Percentiles rank a stretch among this genome's conserved stretches.
These are phyloP conservation scores for Trididemnum nubilum DNA, from an alignment of 23 tunicate species.

Conservation along the genomic window DNA sequence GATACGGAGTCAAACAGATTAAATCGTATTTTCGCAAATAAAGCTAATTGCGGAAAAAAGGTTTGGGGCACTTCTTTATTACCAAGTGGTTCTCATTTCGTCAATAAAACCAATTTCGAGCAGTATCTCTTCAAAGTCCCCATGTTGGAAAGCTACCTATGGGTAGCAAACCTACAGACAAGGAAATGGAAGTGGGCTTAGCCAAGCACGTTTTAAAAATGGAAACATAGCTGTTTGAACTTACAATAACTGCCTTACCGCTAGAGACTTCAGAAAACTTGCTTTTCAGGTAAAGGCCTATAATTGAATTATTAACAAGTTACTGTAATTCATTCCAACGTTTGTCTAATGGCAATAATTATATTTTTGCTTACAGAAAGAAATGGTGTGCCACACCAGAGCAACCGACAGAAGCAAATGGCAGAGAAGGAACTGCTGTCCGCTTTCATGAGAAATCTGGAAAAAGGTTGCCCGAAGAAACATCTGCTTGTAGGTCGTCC, in stretches of 20 bases:
- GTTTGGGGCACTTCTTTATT: neutral
- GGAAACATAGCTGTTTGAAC: neutral
- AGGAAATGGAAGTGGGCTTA: neutral
- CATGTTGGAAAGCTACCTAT: neutral
- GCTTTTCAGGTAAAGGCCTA: neutral
- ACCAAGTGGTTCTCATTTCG: too few relatives aligned
- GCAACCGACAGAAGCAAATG: neutral
- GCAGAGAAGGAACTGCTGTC: neutral
- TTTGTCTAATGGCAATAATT: neutral
- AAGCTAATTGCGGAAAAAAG: too few relatives aligned
- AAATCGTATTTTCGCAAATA: too few relatives aligned
- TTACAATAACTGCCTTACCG: too few relatives aligned
- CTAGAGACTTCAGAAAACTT: neutral
- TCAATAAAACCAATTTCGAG: too few relatives aligned
- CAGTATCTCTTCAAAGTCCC: too few relatives aligned
- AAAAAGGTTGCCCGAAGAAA: neutral
- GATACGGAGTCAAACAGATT: too few relatives aligned
- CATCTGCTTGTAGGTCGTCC: neutral
- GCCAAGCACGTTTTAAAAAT: neutral
- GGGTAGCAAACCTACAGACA: neutral
- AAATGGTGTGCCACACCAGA: neutral
- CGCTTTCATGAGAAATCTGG: neutral
- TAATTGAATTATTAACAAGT: neutral
- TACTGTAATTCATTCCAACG: neutral
- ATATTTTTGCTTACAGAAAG: neutral